These are phyloP conservation scores for Chymomyza costata DNA, from an alignment of 1,140 invertebrate genomes.

Conservation along the genomic window DNA sequence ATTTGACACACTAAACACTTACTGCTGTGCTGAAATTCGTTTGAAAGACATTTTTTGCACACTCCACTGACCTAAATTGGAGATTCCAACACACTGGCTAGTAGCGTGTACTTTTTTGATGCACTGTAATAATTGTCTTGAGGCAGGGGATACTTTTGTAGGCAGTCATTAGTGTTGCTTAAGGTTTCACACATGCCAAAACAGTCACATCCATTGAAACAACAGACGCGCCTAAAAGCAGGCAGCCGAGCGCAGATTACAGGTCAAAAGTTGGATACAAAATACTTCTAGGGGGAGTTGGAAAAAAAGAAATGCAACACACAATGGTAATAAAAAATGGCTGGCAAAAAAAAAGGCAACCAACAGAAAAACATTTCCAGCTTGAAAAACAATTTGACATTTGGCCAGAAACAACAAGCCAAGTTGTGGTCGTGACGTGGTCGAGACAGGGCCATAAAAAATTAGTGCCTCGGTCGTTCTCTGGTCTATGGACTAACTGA, in stretches of 20 bases:
- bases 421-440: slow-evolving; percentile 15
- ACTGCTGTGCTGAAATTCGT: no score
- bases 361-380: slow-evolving; percentile 29
- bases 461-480: slow-evolving; percentile 64
- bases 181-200: neutral
- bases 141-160: no score
- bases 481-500: no score
- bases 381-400: slow-evolving; percentile 72
- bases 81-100: no score
- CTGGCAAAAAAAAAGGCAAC: slow-evolving; percentile 37
- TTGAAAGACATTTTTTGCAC: no score
- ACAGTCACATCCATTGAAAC: slow-evolving; percentile 38
- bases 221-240: slow-evolving; percentile 48
- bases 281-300: slow-evolving; percentile 9
- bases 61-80: no score
- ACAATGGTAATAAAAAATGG: slow-evolving; percentile 56
- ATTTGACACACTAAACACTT: no score
- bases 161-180: no score
- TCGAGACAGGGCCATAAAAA: slow-evolving; percentile 54
- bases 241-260: slow-evolving; percentile 43
- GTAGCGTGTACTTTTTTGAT: no score
- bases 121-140: no score
- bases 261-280: slow-evolving; percentile 21
- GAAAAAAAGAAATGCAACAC: slow-evolving; percentile 18
- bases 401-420: slow-evolving; percentile 43